phyloP scores from a whole-genome alignment of 2,797 vertebrate genomes.

The Synaphobranchus kaupii region DNA sequence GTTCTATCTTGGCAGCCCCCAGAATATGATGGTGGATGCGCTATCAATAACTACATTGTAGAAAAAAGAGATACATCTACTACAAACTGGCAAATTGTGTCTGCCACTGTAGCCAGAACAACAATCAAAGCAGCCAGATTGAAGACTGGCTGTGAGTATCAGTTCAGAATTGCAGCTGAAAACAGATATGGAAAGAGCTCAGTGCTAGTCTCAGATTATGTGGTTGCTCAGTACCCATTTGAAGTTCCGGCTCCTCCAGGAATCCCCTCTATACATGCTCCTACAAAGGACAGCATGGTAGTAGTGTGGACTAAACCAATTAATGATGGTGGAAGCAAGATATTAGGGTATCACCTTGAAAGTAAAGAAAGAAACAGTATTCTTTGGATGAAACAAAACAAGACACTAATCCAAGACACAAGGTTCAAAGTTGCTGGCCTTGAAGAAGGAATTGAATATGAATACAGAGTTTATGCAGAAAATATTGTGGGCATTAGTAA shows the following conservation, averaged over 20 bases:
- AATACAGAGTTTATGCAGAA: conserved; percentile 95
- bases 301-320: conserved; percentile 92
- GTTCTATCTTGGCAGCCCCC: conserved; percentile 90
- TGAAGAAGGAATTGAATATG: conserved; percentile 98
- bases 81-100: conserved; percentile 95
- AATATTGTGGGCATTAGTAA: conserved; percentile 95
- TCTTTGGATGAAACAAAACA: conserved; percentile 94
- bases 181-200: conserved; percentile 97
- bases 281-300: conserved; percentile 92
- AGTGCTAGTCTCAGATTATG: conserved; percentile 81
- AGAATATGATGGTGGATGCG: conserved; percentile 90
- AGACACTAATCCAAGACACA: conserved; percentile 88
- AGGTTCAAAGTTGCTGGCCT: conserved; percentile 88
- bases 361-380: conserved; percentile 97
- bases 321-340: conserved; percentile 92
- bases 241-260: conserved; percentile 88
- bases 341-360: conserved; percentile 94
- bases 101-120: conserved; percentile 96
- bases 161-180: conserved; percentile 97
- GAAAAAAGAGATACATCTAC: conserved; percentile 98
- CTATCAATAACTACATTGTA: conserved; percentile 96
- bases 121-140: conserved; percentile 91
- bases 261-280: conserved; percentile 80
- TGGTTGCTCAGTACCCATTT: conserved; percentile 94
- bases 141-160: conserved; percentile 94